Percentiles rank a stretch among this genome's conserved stretches.
phyloP scores from a whole-genome alignment of 1,140 invertebrate genomes.

The Anoplolepis gracilipes region DNA sequence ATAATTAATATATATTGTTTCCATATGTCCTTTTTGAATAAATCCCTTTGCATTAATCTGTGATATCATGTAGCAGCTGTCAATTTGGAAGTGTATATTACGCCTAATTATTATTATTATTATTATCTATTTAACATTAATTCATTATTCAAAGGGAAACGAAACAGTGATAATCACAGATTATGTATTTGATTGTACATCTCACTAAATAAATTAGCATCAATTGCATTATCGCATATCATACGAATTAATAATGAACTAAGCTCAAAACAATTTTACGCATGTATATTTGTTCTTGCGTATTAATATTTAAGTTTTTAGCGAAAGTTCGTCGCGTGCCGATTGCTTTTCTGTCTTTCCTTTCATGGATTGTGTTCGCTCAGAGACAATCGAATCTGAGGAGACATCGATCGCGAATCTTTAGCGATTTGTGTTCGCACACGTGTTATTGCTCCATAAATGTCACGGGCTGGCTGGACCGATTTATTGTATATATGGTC shows the following conservation, averaged over 20 bases:
- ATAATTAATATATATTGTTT: neutral
- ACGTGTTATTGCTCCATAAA: conserved; percentile 14
- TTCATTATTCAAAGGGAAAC: conserved; percentile 28
- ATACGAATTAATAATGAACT: neutral
- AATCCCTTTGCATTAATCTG: neutral
- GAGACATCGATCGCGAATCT: conserved; percentile 10
- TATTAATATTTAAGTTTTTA: neutral
- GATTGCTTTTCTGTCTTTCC: neutral
- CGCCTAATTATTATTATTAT: neutral
- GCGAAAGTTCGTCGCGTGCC: neutral
- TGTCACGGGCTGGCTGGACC: neutral
- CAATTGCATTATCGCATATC: neutral
- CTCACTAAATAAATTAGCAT: conserved; percentile 17
- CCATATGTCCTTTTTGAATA: neutral
- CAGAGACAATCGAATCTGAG: neutral
- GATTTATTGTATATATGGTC: conserved; percentile 10
- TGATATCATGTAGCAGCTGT: conserved; percentile 1
- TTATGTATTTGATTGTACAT: neutral
- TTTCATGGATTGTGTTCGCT: neutral
- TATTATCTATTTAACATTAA: conserved; percentile 25
- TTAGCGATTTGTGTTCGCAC: neutral
- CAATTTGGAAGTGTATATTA: neutral
- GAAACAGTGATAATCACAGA: conserved; percentile 5
- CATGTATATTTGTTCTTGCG: neutral
- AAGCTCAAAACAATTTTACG: neutral